Conservation (phyloP, 2,888 invertebrate species). For the Diabrotica balteata region DNA sequence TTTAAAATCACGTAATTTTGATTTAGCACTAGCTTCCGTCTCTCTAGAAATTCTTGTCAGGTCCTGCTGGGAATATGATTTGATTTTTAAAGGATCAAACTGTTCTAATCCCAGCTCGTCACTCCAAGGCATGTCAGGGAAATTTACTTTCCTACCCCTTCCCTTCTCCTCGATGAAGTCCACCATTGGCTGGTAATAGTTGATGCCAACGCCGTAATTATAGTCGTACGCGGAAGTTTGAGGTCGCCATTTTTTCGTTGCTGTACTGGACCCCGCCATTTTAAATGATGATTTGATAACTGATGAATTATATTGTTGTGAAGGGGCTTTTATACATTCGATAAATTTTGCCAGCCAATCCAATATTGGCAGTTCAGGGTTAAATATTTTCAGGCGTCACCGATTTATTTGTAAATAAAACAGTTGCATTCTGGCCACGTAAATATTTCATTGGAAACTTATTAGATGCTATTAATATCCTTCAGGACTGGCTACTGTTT, state of each 20-base stretch:
- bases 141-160: slow-evolving; percentile 51
- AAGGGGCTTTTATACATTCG: slow-evolving; percentile 47
- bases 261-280: slow-evolving; percentile 39
- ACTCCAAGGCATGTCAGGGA: slow-evolving; percentile 77
- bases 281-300: slow-evolving; percentile 29
- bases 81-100: slow-evolving; percentile 71
- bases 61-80: slow-evolving; percentile 73
- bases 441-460: slow-evolving; percentile 3
- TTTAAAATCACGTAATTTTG: slow-evolving; percentile 68
- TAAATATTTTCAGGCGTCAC: slow-evolving; percentile 32
- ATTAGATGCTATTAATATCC: slow-evolving; percentile 10
- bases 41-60: slow-evolving; percentile 71
- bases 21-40: slow-evolving; percentile 74
- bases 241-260: slow-evolving; percentile 58
- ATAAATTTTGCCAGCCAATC: slow-evolving; percentile 48
- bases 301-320: slow-evolving; percentile 35
- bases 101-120: slow-evolving; percentile 74
- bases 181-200: slow-evolving; percentile 88
- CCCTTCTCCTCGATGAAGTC: slow-evolving; percentile 80
- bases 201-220: slow-evolving; percentile 84
- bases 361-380: slow-evolving; percentile 31
- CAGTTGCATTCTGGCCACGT: background rate
- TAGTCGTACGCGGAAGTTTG: slow-evolving; percentile 77
- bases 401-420: slow-evolving; percentile 19
- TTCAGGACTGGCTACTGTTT: background rate